These are phyloP conservation scores for Heteronetta atricapilla DNA, from an alignment of 2,113 vertebrate species.

Conservation along the genomic window DNA sequence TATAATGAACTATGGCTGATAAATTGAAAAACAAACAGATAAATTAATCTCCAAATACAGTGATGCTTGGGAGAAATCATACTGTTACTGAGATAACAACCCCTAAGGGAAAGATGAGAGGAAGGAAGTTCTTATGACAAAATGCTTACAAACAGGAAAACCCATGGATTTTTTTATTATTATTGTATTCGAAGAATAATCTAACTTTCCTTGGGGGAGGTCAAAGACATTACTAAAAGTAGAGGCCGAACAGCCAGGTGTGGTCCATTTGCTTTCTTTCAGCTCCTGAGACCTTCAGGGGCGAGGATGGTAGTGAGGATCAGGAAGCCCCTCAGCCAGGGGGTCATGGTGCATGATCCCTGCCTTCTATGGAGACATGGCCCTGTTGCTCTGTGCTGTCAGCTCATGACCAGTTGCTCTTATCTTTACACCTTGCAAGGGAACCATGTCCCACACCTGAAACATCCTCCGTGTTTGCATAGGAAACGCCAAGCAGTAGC, in stretches of 20 bases:
- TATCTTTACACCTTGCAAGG: neutral
- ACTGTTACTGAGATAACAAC: neutral
- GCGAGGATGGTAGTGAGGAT: neutral
- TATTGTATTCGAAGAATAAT: neutral
- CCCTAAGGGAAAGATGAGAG: neutral
- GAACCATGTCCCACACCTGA: accelerated
- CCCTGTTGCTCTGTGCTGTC: neutral
- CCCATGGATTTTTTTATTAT: neutral
- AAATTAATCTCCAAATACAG: neutral
- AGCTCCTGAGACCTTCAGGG: neutral
- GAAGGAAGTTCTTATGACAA: constrained; percentile 19
- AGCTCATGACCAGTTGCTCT: neutral
- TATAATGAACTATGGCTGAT: neutral
- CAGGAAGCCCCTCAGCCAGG: neutral
- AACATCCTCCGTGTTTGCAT: neutral
- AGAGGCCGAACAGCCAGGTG: neutral
- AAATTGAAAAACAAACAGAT: neutral
- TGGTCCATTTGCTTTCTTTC: neutral
- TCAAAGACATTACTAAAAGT: neutral
- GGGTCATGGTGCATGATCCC: neutral
- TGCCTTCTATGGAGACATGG: accelerated
- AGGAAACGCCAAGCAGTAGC: neutral
- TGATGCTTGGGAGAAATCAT: neutral
- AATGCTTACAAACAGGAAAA: constrained; percentile 36
- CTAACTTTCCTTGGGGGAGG: neutral